Base-by-base conservation (phyloP, 2,888 invertebrate species). In the Itoplectis maculator region DNA sequence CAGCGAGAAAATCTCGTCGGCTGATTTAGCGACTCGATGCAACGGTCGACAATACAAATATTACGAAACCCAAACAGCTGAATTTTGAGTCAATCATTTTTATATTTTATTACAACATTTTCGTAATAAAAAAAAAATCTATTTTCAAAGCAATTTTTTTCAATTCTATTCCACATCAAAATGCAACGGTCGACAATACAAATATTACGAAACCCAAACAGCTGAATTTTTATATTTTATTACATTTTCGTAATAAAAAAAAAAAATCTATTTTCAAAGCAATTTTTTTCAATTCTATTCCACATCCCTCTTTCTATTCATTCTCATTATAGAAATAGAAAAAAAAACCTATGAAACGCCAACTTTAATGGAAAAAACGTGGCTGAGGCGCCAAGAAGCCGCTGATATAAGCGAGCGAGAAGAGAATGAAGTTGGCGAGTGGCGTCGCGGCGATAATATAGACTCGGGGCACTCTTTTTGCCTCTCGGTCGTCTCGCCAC, bases 381-480 rank as follows among this genome's bases (percentile, higher is more conserved):
- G 4, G 11, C 0, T 51, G 20, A 51, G 0, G 20, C n/a, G n/a
- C n/a, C n/a, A n/a, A n/a, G 9, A 51, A 51, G 20, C n/a, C n/a
- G n/a, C 1, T 29, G 23, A 54, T 47, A 51, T 68, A 37, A 47
- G 47, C 4, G 37, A n/a, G 7, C 29, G 40, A 23, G 18, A 49
- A n/a, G 63, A 49, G 35, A 54, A 76, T 72, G 40, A 72, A 56
- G 42, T 23, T 42, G 51, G n/a, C 37, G 56, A 65, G 51, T 65
- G 65, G 49, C 76, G 49, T 47, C 54, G 66, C 40, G 68, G 40
- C 8, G 66, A 69, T 77, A 59, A 69, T 77, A 59, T 42, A 68
- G 35, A 35, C 56, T n/a, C 29, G 15, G 59, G 77, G 56, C 11
- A 56, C 59, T 56, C 13, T 56, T 54, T 56, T 40, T 37, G 13